A percentile compares a stretch with the other conserved stretches of the same genome.
These are phyloP conservation scores for Fissipunctia ypsillon DNA, from an alignment of 2,888 invertebrate genomes.

Conservation along the genomic window DNA sequence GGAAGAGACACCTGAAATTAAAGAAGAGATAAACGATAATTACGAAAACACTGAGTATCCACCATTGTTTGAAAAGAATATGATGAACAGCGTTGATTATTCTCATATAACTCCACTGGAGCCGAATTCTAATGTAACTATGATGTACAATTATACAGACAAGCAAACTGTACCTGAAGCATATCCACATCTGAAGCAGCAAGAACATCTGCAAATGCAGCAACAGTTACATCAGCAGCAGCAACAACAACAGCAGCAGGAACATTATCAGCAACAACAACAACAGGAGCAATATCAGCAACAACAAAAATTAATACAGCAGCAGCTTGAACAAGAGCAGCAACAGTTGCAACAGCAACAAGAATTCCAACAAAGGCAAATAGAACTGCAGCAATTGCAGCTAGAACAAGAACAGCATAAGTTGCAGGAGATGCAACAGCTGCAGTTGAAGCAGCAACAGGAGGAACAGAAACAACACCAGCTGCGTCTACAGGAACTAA, in stretches of 20 bases:
- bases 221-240: constrained; percentile 40
- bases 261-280: constrained; percentile 32
- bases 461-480: constrained; percentile 36
- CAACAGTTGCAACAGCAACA: constrained; percentile 35
- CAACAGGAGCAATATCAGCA: constrained; percentile 34
- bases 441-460: constrained; percentile 39
- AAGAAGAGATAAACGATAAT: constrained; percentile 69
- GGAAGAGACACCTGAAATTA: constrained; percentile 75
- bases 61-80: constrained; percentile 55
- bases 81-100: constrained; percentile 63
- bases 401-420: constrained; percentile 32
- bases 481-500: constrained; percentile 25
- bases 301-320: constrained; percentile 27
- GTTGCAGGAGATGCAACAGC: constrained; percentile 31
- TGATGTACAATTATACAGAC: constrained; percentile 64
- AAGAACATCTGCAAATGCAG: constrained; percentile 30
- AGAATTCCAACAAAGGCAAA: constrained; percentile 31
- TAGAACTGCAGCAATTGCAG: constrained; percentile 21
- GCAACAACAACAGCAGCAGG: constrained; percentile 11
- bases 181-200: constrained; percentile 46
- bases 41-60: constrained; percentile 67
- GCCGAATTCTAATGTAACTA: constrained; percentile 62
- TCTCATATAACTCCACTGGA: constrained; percentile 56
- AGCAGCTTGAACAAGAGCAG: constrained; percentile 38
- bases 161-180: constrained; percentile 61